Base-by-base conservation (phyloP, 2,888 invertebrate species). In the Crocallis elinguaria region DNA sequence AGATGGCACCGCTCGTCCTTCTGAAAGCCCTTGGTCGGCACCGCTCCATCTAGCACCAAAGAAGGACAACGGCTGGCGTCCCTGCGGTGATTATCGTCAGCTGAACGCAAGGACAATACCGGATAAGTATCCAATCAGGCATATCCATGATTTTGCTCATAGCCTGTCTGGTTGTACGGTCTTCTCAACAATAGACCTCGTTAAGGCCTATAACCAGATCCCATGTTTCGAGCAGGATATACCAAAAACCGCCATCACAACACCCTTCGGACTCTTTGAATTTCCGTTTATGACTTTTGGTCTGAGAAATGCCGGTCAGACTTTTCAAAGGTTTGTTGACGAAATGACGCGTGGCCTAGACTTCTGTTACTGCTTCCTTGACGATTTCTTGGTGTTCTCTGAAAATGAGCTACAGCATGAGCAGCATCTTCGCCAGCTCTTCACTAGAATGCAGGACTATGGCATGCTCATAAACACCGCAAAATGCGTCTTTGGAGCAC, bases 1-100 rank as follows among this genome's bases (percentile, higher is more conserved):
- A 1, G 1, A 2, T 11, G 29, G 29, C 6, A 29, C 29, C 11
- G 11, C 11, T 11, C n/a, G 29, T 17, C 14, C 14, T 0, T 76
- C 3, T 1, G 8, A 8, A 1, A 7, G 6, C 1, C 8, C 23
- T 4, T 23, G 23, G 23, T 3, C 23, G 23, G 67, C 67, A 3
- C 73, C 74, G 1, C 58, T 80, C 0, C 77, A 77, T 49, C 44
- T 77, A 39, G 74, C 66, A 1, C 69, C 71, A 2, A 81, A 79
- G 49, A 66, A 68, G 37, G n/a, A n/a, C n/a, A 64, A 65, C 12
- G 55, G 60, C 2, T 75, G 74, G 75, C 50, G 77, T 1, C 73
- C 73, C 0, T 80, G 82, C 50, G 78, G 79, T 0, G 79, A 84
- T 38, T 83, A 76, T 49, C 46, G 81, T 0, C 7, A 16, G 0